Conservation (phyloP, 2,797 vertebrate species). For the Argentina silus region DNA sequence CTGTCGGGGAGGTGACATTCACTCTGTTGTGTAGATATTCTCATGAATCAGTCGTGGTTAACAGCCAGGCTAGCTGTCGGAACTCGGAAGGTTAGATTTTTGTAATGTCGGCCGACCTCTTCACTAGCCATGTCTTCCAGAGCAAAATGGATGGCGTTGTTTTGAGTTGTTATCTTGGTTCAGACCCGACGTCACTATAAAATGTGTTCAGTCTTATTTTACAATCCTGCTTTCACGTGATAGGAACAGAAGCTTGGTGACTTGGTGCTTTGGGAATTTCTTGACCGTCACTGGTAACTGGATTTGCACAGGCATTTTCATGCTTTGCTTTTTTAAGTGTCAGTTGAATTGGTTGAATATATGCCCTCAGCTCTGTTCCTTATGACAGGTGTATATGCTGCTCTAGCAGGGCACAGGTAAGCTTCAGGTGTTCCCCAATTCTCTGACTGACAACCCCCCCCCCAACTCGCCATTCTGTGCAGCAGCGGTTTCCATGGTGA, state of each 20-base stretch:
- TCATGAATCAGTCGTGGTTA: background rate
- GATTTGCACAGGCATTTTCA: too few species aligned
- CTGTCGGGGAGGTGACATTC: background rate
- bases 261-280: too few species aligned
- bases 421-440: background rate
- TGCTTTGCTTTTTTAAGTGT: too few species aligned
- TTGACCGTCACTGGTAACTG: too few species aligned
- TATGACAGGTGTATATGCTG: background rate
- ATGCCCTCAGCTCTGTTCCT: background rate
- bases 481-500: constrained; percentile 77
- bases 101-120: constrained; percentile 28
- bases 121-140: constrained; percentile 37
- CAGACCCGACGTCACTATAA: background rate
- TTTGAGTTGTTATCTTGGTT: constrained; percentile 7
- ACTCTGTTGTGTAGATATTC: background rate
- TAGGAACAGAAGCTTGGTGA: too few species aligned
- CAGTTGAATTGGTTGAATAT: background rate
- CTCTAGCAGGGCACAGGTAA: constrained; percentile 1
- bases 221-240: too few species aligned
- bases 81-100: constrained; percentile 16
- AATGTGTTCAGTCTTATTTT: too few species aligned
- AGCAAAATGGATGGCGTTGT: constrained; percentile 67
- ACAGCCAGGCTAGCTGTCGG: background rate
- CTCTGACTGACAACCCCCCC: constrained; percentile 29
- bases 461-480: constrained; percentile 27